Percentiles rank a stretch among this genome's conserved stretches.
Evolutionary conservation across 1,140 invertebrate species (phyloP).

Genomic region (Eriosoma lanigerum): DNA sequence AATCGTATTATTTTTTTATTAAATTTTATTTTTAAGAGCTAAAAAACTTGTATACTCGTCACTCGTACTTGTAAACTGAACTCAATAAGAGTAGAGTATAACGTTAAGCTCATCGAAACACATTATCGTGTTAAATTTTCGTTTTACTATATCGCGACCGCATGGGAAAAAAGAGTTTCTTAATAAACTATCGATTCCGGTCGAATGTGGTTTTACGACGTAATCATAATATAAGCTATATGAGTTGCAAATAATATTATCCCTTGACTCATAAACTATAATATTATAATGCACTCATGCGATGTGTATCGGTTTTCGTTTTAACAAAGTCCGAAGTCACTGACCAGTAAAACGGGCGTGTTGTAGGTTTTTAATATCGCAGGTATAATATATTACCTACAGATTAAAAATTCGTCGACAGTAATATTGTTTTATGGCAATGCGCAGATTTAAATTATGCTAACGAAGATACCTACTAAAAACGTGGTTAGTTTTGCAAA

Average conservation of each 20-base stretch:
- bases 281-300: too few relatives aligned
- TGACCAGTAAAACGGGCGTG: constrained; percentile 15
- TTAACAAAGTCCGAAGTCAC: neutral
- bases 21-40: too few relatives aligned
- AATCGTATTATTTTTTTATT: too few relatives aligned
- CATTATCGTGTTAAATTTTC: constrained; percentile 15
- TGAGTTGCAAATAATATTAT: neutral
- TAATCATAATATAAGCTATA: neutral
- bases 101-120: neutral
- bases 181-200: constrained; percentile 14
- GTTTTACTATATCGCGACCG: constrained; percentile 15
- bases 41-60: neutral
- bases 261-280: too few relatives aligned
- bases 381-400: neutral
- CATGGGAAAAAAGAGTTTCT: neutral
- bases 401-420: neutral
- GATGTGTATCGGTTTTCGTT: constrained; percentile 17
- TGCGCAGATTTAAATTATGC: neutral
- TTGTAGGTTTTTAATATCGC: neutral
- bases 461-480: neutral
- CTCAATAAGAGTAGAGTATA: too few relatives aligned
- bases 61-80: too few relatives aligned
- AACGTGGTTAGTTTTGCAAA: too few relatives aligned
- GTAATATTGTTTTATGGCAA: neutral
- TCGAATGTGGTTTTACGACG: neutral